phyloP scores from a whole-genome alignment of 2,888 invertebrate genomes.

The Peribatodes rhomboidaria region DNA sequence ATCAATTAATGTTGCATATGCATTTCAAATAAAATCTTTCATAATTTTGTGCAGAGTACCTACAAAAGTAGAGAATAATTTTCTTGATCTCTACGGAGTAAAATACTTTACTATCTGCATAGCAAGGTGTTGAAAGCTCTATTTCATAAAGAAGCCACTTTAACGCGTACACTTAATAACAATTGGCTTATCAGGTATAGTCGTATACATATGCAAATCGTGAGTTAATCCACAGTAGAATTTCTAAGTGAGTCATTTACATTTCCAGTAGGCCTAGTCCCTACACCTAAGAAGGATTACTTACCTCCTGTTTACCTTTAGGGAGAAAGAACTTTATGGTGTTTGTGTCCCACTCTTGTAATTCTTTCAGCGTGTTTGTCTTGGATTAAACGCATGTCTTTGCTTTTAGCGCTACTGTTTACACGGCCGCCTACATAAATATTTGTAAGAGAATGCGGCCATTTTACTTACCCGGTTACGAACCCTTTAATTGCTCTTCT shows the following conservation, averaged over 20 bases:
- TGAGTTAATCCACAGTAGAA: conserved; percentile 68
- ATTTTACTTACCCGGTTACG: conserved; percentile 76
- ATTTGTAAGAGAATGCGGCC: conserved; percentile 76
- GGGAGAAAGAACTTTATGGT: conserved; percentile 69
- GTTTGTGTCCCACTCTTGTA: conserved; percentile 77
- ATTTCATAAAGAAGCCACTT: conserved; percentile 43
- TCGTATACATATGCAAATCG: conserved; percentile 69
- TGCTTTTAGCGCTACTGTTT: conserved; percentile 84
- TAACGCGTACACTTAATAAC: conserved; percentile 48
- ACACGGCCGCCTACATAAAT: conserved; percentile 77
- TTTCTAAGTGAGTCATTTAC: conserved; percentile 75
- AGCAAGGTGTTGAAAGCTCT: conserved; percentile 13
- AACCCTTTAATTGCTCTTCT: conserved; percentile 80
- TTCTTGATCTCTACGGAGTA: neutral
- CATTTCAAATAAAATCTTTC: no score
- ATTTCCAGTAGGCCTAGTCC: conserved; percentile 70
- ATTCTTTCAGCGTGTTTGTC: conserved; percentile 82
- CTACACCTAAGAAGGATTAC: conserved; percentile 74
- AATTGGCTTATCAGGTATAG: conserved; percentile 54
- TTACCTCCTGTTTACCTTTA: conserved; percentile 74
- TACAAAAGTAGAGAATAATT: no score
- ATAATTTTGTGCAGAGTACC: no score
- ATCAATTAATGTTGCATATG: no score
- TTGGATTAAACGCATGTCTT: conserved; percentile 84
- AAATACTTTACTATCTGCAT: neutral